Percentiles rank a stretch among this genome's conserved stretches.
Evolutionary conservation across 2,113 vertebrate genomes (phyloP).

Genomic region (Etheostoma cragini): DNA sequence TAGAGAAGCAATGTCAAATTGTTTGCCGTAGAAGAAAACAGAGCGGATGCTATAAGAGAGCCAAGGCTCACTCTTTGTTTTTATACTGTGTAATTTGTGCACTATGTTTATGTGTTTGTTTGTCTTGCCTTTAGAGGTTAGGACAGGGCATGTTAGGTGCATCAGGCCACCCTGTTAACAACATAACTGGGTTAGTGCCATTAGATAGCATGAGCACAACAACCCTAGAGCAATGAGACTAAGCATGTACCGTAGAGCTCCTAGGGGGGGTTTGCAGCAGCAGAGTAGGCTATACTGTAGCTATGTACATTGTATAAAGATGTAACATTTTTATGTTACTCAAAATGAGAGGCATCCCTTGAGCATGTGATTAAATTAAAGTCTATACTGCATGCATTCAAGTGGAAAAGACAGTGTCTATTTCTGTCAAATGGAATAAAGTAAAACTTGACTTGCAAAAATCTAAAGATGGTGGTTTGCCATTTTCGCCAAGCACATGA

Average conservation of each 20-base stretch:
- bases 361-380: constrained; percentile 63
- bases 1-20: constrained; percentile 40
- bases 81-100: not conserved
- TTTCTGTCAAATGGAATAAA: constrained; percentile 64
- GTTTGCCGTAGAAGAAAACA: constrained; percentile 24
- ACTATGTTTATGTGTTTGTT: constrained; percentile 20
- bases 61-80: constrained; percentile 11
- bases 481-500: constrained; percentile 69
- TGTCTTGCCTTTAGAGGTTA: constrained; percentile 35
- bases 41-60: not conserved
- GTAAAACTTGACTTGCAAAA: constrained; percentile 64
- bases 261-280: constrained; percentile 25
- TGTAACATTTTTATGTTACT: constrained; percentile 41
- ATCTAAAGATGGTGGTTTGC: constrained; percentile 78
- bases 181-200: constrained; percentile 44
- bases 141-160: constrained; percentile 29
- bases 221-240: constrained; percentile 45
- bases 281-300: not conserved
- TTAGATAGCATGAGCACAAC: constrained; percentile 39
- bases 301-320: constrained; percentile 45
- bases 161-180: constrained; percentile 38
- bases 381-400: constrained; percentile 58
- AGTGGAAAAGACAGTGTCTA: constrained; percentile 64
- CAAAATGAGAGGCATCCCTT: constrained; percentile 43
- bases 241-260: constrained; percentile 32